These are phyloP conservation scores for Pygoscelis antarcticus DNA, from an alignment of 2,113 vertebrate species.

Conservation along the genomic window DNA sequence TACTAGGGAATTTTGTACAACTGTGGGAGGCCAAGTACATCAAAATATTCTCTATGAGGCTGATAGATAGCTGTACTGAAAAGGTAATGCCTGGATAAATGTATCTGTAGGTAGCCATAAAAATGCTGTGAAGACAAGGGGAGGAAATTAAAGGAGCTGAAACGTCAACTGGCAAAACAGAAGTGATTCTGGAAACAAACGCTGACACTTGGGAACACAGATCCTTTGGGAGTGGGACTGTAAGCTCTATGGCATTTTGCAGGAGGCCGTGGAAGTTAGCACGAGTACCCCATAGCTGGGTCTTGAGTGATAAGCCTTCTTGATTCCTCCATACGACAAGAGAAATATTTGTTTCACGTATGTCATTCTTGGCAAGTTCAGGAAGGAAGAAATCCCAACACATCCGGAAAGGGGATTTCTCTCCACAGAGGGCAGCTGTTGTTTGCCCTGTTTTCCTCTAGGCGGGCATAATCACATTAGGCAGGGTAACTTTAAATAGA, in stretches of 20 bases:
- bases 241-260: background rate
- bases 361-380: background rate
- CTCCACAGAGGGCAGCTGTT: background rate
- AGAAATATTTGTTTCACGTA: background rate
- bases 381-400: background rate
- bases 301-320: background rate
- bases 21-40: conserved; percentile 38
- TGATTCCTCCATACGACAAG: background rate
- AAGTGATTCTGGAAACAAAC: background rate
- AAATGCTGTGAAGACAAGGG: background rate
- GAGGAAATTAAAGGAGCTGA: background rate
- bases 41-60: conserved; percentile 6
- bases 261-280: background rate
- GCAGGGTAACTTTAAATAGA: background rate
- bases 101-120: background rate
- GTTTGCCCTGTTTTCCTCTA: background rate
- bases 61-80: background rate
- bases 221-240: background rate
- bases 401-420: background rate
- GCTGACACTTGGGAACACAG: background rate
- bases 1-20: conserved; percentile 27
- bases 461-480: accelerated
- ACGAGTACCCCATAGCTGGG: background rate
- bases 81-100: background rate
- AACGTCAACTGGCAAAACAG: background rate